Percentiles rank a stretch among this genome's conserved stretches.
phyloP scores from a whole-genome alignment of 1,140 invertebrate species.

The Drosophila trapezifrons region DNA sequence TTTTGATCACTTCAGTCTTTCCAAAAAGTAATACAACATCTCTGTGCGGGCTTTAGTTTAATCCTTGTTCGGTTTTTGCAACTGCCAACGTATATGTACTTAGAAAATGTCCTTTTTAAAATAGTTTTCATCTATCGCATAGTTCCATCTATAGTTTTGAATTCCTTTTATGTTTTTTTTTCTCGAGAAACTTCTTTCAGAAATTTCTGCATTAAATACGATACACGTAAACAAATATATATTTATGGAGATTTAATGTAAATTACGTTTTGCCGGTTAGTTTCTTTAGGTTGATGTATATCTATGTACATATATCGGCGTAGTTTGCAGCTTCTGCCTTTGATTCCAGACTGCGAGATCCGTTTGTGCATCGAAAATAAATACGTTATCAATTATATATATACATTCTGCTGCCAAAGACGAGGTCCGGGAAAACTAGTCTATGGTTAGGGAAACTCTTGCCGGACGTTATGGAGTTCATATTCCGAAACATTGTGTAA shows the following conservation, averaged over 20 bases:
- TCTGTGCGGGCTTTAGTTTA: slow-evolving; percentile 18
- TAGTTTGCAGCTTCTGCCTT: slow-evolving; percentile 59
- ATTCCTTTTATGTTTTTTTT: slow-evolving; percentile 10
- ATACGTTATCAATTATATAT: slow-evolving; percentile 51
- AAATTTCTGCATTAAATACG: slow-evolving; percentile 66
- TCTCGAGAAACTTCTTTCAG: slow-evolving; percentile 54
- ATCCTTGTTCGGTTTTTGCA: slow-evolving; percentile 8
- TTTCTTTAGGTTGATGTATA: slow-evolving; percentile 46
- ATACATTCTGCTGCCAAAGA: slow-evolving; percentile 21
- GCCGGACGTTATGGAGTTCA: slow-evolving; percentile 12
- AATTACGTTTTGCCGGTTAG: slow-evolving; percentile 44
- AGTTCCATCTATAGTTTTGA: slow-evolving; percentile 52
- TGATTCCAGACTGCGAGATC: slow-evolving; percentile 72
- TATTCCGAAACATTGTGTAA: slow-evolving; percentile 32
- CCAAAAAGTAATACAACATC: slow-evolving; percentile 68
- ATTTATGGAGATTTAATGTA: slow-evolving; percentile 32
- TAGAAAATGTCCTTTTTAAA: slow-evolving; percentile 48
- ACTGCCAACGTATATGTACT: slow-evolving; percentile 43
- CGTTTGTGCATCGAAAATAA: slow-evolving; percentile 64
- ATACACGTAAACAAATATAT: slow-evolving; percentile 58
- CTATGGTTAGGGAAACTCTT: neutral
- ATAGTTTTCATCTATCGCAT: slow-evolving; percentile 55
- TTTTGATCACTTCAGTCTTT: slow-evolving; percentile 82
- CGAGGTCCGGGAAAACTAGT: slow-evolving; percentile 31
- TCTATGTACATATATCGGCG: slow-evolving; percentile 63